Evolutionary conservation across 2,797 vertebrate genomes (phyloP), one percentile per base, ranked within the genome.

Genomic region (Gymnoscopelus microlampas): DNA sequence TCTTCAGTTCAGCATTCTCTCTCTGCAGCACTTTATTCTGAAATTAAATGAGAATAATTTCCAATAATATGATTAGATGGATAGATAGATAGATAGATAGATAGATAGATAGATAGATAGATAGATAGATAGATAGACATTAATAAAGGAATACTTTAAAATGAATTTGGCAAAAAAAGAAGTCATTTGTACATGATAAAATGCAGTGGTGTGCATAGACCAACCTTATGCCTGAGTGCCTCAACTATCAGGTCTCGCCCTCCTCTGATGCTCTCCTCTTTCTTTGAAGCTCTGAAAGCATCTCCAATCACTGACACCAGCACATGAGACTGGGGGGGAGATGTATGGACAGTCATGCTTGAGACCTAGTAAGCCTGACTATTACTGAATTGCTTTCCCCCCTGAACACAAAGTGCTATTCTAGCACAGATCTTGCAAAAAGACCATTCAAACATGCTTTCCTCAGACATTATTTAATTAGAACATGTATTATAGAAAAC

Each of bases 11-110:
- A 0, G 49, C 53, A 19, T 94, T 94, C 65, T 94, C 90, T 39
- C 71, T 91, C 74, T 92, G 90, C 78, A 95, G 85, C 1, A 92
- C 61, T 79, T 94, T 94, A 80, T 93, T 94, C 94, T 94, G 54
- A 66, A 74, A 48, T 48, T 57, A 10, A 64, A 49, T 63, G n/a
- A 49, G 48, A 23, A 70, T 0, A 63, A 68, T n/a, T 51, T 15
- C 14, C 5, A 51, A 50, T 10, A 14, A 48, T 23, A 61, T 61
- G 39, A 15, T 49, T 11, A 24, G 1, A 39, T 12, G 11, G 7
- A 9, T 48, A 19, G 19, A 19, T 19, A 19, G 19, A 50, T 50
- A 50, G 10, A 11, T 50, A 11, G 10, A 50, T 4, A 13, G 14
- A 12, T 11, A 3, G 11, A 13, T 49, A 8, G 8, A 9, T 47